Conservation (phyloP, 1,140 invertebrate species). For the Drosophila miranda region DNA sequence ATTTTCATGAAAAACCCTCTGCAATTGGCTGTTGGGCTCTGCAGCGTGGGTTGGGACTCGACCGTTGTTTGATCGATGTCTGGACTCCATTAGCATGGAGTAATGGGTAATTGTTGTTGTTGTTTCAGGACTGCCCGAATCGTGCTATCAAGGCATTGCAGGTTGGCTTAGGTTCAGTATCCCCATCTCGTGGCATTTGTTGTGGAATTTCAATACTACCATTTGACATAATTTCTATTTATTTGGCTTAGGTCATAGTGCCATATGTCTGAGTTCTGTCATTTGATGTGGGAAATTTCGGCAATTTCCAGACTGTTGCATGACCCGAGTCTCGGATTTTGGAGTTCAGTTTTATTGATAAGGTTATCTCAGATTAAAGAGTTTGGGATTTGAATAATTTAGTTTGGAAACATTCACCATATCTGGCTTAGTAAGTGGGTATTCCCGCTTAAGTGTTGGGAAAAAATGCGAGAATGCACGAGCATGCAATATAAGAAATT, state of each 20-base stretch:
- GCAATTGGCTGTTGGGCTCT: conserved; percentile 46
- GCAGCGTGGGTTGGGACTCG: background rate
- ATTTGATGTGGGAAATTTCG: conserved; percentile 31
- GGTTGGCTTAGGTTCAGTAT: conserved; percentile 23
- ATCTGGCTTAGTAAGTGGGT: no score
- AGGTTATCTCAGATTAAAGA: background rate
- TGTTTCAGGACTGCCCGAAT: conserved; percentile 27
- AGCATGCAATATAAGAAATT: no score
- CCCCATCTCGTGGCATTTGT: conserved; percentile 19
- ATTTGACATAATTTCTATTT: conserved; percentile 77
- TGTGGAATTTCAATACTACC: conserved; percentile 63
- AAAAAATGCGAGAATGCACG: no score
- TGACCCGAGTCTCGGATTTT: conserved; percentile 5
- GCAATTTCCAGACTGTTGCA: conserved; percentile 20
- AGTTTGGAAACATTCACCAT: no score
- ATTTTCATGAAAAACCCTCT: conserved; percentile 61
- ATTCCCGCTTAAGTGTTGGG: no score
- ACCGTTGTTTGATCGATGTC: conserved; percentile 72
- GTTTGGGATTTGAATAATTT: no score
- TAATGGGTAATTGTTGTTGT: conserved; percentile 31
- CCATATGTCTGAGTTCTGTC: conserved; percentile 4
- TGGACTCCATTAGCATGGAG: conserved; percentile 41
- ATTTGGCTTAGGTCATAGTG: conserved; percentile 61
- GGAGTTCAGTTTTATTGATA: background rate
- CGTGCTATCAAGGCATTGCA: conserved; percentile 48